These are phyloP conservation scores for Leuciscus waleckii DNA, from an alignment of 2,797 vertebrate species.

Conservation along the genomic window DNA sequence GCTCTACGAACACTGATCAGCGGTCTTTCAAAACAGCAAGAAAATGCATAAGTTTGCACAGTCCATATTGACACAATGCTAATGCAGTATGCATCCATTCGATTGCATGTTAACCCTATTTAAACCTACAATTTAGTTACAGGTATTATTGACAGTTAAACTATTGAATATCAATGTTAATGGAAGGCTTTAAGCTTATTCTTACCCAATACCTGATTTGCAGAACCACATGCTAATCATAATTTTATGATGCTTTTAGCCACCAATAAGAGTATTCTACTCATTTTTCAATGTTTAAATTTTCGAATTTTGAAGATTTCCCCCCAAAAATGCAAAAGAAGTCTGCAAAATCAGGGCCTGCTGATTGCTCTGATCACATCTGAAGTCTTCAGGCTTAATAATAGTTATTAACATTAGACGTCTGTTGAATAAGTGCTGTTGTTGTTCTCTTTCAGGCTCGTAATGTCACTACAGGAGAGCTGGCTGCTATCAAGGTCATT, in stretches of 20 bases:
- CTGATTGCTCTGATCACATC: slow-evolving; percentile 15
- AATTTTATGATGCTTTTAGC: background rate
- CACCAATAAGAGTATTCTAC: background rate
- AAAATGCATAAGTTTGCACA: slow-evolving; percentile 3
- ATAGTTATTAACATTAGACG: slow-evolving; percentile 18
- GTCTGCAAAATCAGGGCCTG: background rate
- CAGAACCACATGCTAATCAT: background rate
- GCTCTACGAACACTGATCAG: background rate
- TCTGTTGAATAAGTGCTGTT: slow-evolving; percentile 35
- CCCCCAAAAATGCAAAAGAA: background rate
- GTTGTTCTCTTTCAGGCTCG: slow-evolving; percentile 78
- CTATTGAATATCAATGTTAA: slow-evolving; percentile 10
- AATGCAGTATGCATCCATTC: background rate
- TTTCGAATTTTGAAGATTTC: background rate
- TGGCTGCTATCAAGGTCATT: slow-evolving; percentile 90
- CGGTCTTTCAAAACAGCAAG: background rate
- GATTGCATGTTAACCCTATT: background rate
- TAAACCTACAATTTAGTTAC: background rate
- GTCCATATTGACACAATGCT: background rate
- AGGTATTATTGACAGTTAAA: background rate
- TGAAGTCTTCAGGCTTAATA: slow-evolving; percentile 1
- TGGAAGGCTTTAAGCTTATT: background rate
- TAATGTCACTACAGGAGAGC: slow-evolving; percentile 87
- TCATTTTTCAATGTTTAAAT: background rate
- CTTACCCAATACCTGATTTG: background rate